Evolutionary conservation across 1,140 invertebrate genomes (phyloP).

Genomic region (Philaenus spumarius): DNA sequence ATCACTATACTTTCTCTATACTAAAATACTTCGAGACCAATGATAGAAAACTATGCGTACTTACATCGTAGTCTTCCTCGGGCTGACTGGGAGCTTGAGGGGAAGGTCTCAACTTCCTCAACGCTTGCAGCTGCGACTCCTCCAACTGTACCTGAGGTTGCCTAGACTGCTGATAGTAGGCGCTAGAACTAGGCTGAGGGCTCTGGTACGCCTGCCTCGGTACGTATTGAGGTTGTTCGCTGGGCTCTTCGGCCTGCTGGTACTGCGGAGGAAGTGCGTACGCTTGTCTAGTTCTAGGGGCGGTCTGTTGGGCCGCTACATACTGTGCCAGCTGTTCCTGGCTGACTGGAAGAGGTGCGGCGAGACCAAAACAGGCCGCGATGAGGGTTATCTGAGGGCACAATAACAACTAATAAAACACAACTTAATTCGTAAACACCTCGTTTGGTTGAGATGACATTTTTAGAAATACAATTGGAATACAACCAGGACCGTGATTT

Average conservation of each 20-base stretch:
- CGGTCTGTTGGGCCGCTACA: slow-evolving; percentile 27
- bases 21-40: no score
- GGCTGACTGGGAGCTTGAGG: background rate
- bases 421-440: no score
- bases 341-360: background rate
- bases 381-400: no score
- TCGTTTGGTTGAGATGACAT: no score
- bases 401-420: no score
- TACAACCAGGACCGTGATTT: no score
- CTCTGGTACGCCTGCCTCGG: background rate
- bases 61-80: slow-evolving; percentile 17
- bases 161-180: slow-evolving; percentile 16
- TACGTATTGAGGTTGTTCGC: no score
- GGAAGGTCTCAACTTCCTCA: slow-evolving; percentile 1
- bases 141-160: slow-evolving; percentile 3
- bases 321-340: slow-evolving; percentile 25
- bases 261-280: background rate
- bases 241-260: background rate
- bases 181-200: background rate
- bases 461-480: no score
- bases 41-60: no score
- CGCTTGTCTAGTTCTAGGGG: slow-evolving; percentile 15
- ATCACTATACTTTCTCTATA: no score
- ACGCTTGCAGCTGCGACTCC: slow-evolving; percentile 9
- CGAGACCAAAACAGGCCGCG: no score